These are phyloP conservation scores for Falco punctatus DNA, from an alignment of 2,113 vertebrate genomes.

Conservation along the genomic window DNA sequence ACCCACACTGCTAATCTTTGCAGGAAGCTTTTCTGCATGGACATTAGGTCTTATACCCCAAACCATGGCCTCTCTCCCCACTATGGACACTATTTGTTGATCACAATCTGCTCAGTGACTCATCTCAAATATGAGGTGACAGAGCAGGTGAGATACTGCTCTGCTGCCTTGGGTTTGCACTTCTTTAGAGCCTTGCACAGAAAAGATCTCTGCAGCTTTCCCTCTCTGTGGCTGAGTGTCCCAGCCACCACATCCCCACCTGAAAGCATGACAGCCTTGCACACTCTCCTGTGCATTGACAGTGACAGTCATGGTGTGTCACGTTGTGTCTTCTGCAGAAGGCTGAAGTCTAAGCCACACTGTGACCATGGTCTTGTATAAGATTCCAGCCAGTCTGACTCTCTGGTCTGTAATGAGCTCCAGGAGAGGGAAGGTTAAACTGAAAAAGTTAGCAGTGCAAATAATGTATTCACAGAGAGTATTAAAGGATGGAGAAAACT, in stretches of 20 bases:
- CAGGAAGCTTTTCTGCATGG: neutral
- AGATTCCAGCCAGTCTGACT: neutral
- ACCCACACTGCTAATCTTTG: neutral
- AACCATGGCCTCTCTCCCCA: rapidly evolving
- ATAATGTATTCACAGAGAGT: neutral
- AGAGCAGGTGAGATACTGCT: neutral
- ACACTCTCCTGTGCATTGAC: too few relatives aligned
- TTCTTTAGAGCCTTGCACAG: neutral
- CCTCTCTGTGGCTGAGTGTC: neutral
- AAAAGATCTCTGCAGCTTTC: neutral
- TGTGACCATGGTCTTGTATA: neutral
- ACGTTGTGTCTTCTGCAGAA: neutral
- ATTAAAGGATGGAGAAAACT: neutral
- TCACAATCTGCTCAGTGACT: neutral
- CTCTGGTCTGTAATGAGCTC: neutral
- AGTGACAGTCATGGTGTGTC: neutral
- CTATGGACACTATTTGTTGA: neutral
- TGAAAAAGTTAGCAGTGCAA: neutral
- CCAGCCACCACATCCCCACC: neutral
- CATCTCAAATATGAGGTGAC: neutral
- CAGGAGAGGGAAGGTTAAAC: neutral
- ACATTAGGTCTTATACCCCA: neutral
- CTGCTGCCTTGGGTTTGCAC: neutral
- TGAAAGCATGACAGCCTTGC: neutral
- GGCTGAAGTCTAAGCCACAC: neutral